A percentile compares a stretch with the other conserved stretches of the same genome.
phyloP scores from a whole-genome alignment of 1,140 invertebrate genomes.

The Euwallacea similis region DNA sequence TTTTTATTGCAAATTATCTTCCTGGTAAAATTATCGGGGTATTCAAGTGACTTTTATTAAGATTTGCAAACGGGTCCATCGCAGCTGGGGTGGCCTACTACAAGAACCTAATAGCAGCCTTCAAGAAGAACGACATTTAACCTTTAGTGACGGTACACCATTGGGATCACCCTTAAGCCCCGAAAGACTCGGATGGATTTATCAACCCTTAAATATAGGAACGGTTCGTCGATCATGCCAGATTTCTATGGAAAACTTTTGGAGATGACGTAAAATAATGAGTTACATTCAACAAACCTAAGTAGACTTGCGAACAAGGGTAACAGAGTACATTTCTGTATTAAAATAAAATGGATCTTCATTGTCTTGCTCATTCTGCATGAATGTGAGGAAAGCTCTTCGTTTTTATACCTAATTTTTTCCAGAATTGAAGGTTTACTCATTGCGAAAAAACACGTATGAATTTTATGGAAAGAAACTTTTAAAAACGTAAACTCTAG shows the following conservation, averaged over 20 bases:
- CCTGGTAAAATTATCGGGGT: not conserved
- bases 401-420: not conserved
- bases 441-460: no score
- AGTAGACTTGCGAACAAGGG: slow-evolving; percentile 59
- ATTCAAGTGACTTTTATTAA: slow-evolving; percentile 3
- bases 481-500: no score
- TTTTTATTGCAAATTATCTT: no score
- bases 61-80: slow-evolving; percentile 25
- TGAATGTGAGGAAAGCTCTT: not conserved
- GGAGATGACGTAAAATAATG: slow-evolving; percentile 66
- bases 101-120: slow-evolving; percentile 39
- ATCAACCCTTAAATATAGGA: slow-evolving; percentile 49
- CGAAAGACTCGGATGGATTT: slow-evolving; percentile 60
- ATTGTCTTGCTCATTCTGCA: no score
- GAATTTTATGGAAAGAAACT: no score
- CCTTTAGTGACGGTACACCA: slow-evolving; percentile 59
- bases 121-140: slow-evolving; percentile 55
- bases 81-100: slow-evolving; percentile 32
- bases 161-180: slow-evolving; percentile 52
- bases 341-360: not conserved
- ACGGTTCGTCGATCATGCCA: slow-evolving; percentile 51
- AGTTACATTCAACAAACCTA: slow-evolving; percentile 76
- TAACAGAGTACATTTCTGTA: no score
- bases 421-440: no score
- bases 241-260: slow-evolving; percentile 57